Base-by-base conservation (phyloP, 2,113 vertebrate genomes). In the Corythoichthys haematopterus region DNA sequence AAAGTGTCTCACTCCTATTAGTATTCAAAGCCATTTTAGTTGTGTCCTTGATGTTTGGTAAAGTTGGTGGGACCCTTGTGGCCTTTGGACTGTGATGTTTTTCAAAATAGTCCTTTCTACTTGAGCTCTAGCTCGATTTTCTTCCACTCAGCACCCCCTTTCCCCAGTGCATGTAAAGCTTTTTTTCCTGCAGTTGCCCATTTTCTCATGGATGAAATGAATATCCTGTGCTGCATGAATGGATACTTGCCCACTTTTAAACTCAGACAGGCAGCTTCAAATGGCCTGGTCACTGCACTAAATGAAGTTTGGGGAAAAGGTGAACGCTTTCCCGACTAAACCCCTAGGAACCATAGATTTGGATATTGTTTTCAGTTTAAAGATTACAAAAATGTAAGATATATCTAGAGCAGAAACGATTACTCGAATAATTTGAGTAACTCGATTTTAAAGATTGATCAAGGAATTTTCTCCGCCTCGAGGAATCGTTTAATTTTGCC, bases 121-220 rank as follows among this genome's bases (percentile, higher is more conserved):
- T 60, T n/a, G 37, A 1, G 58, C 4, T 11, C 7, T 7, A 60
- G 58, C 10, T 55, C 55, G 13, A 37, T 57, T 57, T 28, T 28
- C 52, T n/a, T 55, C 52, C n/a, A 9, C 55, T 33, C 55, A 46
- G 48, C 60, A 45, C 60, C 60, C 20, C 43, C 45, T 45, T 60
- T n/a, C 8, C n/a, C 38, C 59, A 12, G 61, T 63, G 61, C 45
- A n/a, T 37, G 47, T n/a, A 53, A 38, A 6, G 15, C 64, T 52
- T 51, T 51, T 64, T 64, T 86, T 62, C 57, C 60, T 75, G 60
- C 71, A 50, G 55, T 74, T 84, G 60, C 71, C 69, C 69, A 74
- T 76, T 82, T 81, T 81, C 80, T 92, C 87, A 86, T 87, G 83
- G 88, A 79, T 91, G 84, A 90, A 91, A 90, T 90, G 75, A 89